These are phyloP conservation scores for Huso huso DNA, from an alignment of 2,797 vertebrate species.

Conservation along the genomic window DNA sequence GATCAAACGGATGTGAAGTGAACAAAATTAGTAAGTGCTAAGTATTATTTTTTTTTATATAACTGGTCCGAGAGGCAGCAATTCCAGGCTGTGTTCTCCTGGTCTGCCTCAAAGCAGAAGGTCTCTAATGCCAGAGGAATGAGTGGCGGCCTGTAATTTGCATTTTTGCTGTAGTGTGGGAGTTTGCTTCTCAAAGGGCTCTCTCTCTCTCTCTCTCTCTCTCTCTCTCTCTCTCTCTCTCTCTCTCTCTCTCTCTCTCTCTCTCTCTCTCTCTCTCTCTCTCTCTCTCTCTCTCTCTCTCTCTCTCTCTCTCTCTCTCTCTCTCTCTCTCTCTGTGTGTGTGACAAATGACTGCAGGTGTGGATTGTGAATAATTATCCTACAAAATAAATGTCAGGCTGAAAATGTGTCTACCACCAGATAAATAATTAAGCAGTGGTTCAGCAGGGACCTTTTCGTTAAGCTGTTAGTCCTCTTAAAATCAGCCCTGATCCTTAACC, in stretches of 20 bases:
- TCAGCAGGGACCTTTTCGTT: not conserved
- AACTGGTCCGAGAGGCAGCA: not conserved
- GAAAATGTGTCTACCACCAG: not conserved
- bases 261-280: not conserved
- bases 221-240: not conserved
- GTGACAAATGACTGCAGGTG: constrained; percentile 7
- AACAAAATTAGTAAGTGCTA: no score
- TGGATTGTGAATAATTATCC: not conserved
- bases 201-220: not conserved
- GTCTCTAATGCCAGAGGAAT: not conserved
- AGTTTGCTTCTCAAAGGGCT: not conserved
- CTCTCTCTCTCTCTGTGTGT: not conserved
- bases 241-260: not conserved
- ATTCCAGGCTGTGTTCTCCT: not conserved
- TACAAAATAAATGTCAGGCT: not conserved
- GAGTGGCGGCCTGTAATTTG: not conserved
- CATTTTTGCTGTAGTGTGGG: not conserved
- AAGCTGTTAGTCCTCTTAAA: not conserved
- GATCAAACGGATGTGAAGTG: no score
- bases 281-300: not conserved
- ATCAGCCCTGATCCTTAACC: constrained; percentile 1
- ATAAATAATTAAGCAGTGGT: constrained; percentile 9
- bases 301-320: not conserved
- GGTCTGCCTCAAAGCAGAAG: not conserved
- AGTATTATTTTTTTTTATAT: no score